These are phyloP conservation scores for Chamaetylas fuelleborni DNA, from an alignment of 2,113 vertebrate species.

Conservation along the genomic window DNA sequence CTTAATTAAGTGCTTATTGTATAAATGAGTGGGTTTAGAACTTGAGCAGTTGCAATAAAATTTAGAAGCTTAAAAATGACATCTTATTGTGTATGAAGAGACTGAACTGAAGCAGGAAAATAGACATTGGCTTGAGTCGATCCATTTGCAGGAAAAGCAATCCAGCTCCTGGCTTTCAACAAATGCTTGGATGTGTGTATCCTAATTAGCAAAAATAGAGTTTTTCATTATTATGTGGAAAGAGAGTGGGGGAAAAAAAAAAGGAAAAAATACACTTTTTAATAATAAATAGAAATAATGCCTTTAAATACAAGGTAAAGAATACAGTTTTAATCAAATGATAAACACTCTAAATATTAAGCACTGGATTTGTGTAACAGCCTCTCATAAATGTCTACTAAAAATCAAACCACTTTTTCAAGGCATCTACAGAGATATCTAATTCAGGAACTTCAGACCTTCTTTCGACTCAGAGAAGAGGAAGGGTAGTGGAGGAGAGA, in stretches of 20 bases:
- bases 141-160: background rate
- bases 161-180: background rate
- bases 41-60: background rate
- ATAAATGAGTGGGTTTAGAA: background rate
- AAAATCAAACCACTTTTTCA: background rate
- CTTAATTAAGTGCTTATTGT: constrained; percentile 12
- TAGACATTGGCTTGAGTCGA: background rate
- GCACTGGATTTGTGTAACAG: background rate
- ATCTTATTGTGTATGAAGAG: background rate
- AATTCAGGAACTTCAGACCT: background rate
- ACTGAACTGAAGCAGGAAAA: background rate
- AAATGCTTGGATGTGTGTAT: background rate
- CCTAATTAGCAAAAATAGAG: background rate
- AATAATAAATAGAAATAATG: background rate
- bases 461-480: background rate
- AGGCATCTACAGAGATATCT: background rate
- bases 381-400: background rate
- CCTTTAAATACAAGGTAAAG: background rate
- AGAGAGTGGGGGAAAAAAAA: background rate
- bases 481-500: rapidly evolving
- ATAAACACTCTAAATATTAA: background rate
- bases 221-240: background rate
- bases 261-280: background rate
- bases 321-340: background rate
- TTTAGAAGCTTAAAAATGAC: constrained; percentile 4